These are phyloP conservation scores for Brachypterus glaber DNA, from an alignment of 2,888 invertebrate genomes.

Conservation along the genomic window DNA sequence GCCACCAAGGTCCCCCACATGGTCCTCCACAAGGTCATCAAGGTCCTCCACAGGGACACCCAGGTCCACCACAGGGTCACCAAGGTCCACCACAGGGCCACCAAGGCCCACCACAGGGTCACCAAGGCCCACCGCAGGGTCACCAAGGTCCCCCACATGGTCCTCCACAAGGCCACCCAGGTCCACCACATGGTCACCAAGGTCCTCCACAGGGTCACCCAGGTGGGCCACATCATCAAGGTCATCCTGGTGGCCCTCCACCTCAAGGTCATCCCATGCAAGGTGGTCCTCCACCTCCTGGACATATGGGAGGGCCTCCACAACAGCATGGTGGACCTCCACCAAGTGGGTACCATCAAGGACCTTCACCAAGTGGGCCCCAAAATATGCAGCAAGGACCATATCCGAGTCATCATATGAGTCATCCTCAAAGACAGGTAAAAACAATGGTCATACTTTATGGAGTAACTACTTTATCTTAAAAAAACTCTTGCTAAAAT, in stretches of 20 bases:
- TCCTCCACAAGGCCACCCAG: constrained; percentile 2
- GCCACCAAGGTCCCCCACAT: constrained; percentile 8
- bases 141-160: background rate
- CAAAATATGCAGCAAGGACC: constrained; percentile 22
- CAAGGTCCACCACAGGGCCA: constrained; percentile 10
- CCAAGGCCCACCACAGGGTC: constrained; percentile 8
- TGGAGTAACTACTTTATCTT: too few species aligned
- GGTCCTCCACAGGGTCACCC: constrained; percentile 1
- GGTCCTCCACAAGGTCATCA: constrained; percentile 10
- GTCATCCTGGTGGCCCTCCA: constrained; percentile 4
- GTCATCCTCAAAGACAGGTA: constrained; percentile 27
- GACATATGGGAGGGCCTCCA: constrained; percentile 30
- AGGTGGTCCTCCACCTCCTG: constrained; percentile 34
- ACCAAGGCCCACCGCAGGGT: constrained; percentile 19
- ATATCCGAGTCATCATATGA: constrained; percentile 25
- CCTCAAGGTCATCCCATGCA: constrained; percentile 29
- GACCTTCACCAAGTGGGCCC: constrained; percentile 23
- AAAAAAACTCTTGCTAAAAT: too few species aligned
- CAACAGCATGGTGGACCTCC: constrained; percentile 13
- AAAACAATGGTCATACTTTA: background rate
- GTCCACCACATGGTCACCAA: constrained; percentile 2
- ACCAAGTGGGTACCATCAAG: too few species aligned
- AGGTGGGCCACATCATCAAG: constrained; percentile 8
- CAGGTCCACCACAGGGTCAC: constrained; percentile 10
- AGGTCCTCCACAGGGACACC: constrained; percentile 9